Percentiles rank a stretch among this genome's conserved stretches.
Evolutionary conservation across 2,888 invertebrate genomes (phyloP).

Genomic region (Idaea biselata): DNA sequence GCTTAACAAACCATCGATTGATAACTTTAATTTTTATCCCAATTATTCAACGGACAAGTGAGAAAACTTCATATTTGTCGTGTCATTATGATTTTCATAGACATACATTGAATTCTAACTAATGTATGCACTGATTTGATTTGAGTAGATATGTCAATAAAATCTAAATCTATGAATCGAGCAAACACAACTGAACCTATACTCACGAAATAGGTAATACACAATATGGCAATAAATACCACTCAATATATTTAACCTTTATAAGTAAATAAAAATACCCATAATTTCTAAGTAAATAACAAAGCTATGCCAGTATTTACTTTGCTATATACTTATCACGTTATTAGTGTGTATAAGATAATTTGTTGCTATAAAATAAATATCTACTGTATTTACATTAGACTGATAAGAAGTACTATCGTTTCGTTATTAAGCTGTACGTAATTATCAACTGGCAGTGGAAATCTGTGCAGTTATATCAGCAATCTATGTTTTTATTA

Average conservation of each 20-base stretch:
- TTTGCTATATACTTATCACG: neutral
- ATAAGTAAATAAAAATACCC: neutral
- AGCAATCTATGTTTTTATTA: neutral
- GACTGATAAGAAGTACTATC: neutral
- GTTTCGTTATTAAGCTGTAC: neutral
- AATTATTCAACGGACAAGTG: too few species aligned
- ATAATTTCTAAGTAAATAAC: neutral
- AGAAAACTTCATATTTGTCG: too few species aligned
- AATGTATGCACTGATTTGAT: too few species aligned
- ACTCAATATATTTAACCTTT: neutral
- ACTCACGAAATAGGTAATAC: neutral
- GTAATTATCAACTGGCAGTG: neutral
- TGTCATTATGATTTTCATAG: too few species aligned
- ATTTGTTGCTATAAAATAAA: constrained; percentile 1
- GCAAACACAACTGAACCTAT: too few species aligned
- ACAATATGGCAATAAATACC: neutral
- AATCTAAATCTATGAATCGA: too few species aligned
- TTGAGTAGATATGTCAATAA: too few species aligned
- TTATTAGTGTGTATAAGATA: constrained; percentile 8
- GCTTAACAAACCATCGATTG: too few species aligned
- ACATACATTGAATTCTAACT: too few species aligned
- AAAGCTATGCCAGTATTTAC: neutral
- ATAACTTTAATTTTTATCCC: too few species aligned
- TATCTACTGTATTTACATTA: neutral
- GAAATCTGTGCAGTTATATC: neutral